These are phyloP conservation scores for Atlantisia rogersi DNA, from an alignment of 2,113 vertebrate genomes.

Conservation along the genomic window DNA sequence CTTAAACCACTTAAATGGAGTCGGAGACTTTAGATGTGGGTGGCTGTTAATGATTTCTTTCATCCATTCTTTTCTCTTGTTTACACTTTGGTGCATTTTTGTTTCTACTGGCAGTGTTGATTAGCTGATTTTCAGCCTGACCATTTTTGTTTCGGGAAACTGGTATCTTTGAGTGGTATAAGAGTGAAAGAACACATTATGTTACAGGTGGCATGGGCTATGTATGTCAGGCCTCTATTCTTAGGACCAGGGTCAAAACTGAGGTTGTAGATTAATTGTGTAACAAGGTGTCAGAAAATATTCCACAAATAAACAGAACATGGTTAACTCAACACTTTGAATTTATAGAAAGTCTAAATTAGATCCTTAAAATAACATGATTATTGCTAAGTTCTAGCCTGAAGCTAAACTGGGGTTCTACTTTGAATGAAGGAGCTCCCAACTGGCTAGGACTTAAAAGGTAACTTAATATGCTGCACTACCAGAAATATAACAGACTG, in stretches of 20 bases:
- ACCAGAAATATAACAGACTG: slow-evolving; percentile 82
- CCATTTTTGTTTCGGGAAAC: slow-evolving; percentile 16
- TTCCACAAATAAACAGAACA: slow-evolving; percentile 83
- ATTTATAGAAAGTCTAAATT: slow-evolving; percentile 78
- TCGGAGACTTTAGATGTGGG: background rate
- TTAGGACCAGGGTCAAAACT: slow-evolving; percentile 54
- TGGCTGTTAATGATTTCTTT: slow-evolving; percentile 44
- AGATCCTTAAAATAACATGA: slow-evolving; percentile 79
- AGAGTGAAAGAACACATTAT: slow-evolving; percentile 47
- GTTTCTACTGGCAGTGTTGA: slow-evolving; percentile 23
- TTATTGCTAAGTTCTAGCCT: slow-evolving; percentile 63
- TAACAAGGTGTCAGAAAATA: slow-evolving; percentile 86
- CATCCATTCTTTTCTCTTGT: slow-evolving; percentile 33
- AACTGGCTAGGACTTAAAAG: slow-evolving; percentile 82
- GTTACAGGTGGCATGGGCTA: slow-evolving; percentile 26
- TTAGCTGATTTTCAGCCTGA: slow-evolving; percentile 1
- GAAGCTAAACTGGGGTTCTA: slow-evolving; percentile 72
- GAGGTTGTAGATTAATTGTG: slow-evolving; percentile 76
- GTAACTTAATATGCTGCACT: slow-evolving; percentile 72
- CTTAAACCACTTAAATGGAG: background rate
- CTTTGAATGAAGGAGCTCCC: slow-evolving; percentile 67
- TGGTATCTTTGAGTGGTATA: background rate
- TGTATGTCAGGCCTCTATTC: slow-evolving; percentile 53
- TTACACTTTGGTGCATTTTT: slow-evolving; percentile 8
- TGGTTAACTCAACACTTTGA: slow-evolving; percentile 74